Evolutionary conservation across 2,797 vertebrate species (phyloP).

Genomic region (Cottoperca gobio): DNA sequence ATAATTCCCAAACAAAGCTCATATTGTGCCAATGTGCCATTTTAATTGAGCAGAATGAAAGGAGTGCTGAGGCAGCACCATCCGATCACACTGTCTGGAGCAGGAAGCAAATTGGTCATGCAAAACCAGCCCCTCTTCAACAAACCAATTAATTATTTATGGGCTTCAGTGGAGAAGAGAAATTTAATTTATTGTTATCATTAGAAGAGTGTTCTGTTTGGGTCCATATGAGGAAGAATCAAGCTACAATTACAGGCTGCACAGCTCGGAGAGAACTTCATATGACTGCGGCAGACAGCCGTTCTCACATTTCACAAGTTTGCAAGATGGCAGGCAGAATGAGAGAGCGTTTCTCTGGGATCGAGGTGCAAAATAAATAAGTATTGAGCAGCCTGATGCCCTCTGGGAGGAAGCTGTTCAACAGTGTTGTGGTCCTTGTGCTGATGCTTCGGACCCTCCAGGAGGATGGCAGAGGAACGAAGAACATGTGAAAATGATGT

Average conservation of each 20-base stretch:
- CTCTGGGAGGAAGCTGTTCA: too few relatives aligned
- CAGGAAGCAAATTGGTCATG: constrained; percentile 76
- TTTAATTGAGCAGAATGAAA: constrained; percentile 67
- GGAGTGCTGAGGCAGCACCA: constrained; percentile 72
- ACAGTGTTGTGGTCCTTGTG: too few relatives aligned
- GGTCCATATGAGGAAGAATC: constrained; percentile 58
- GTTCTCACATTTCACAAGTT: constrained; percentile 19
- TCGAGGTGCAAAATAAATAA: too few relatives aligned
- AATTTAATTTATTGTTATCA: constrained; percentile 88
- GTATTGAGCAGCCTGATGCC: too few relatives aligned
- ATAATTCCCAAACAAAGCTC: constrained; percentile 61
- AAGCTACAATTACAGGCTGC: constrained; percentile 64
- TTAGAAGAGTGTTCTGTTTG: constrained; percentile 78
- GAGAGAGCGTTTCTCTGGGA: too few relatives aligned
- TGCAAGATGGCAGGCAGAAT: constrained; percentile 1
- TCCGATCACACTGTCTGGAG: constrained; percentile 66
- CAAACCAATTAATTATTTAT: constrained; percentile 87
- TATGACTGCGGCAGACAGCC: constrained; percentile 6
- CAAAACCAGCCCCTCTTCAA: constrained; percentile 77
- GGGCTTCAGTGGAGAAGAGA: constrained; percentile 81
- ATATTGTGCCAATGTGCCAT: constrained; percentile 69
- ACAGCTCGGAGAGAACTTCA: constrained; percentile 43
- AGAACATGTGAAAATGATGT: too few relatives aligned
- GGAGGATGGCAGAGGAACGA: too few relatives aligned
- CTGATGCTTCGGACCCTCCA: too few relatives aligned